Conservation (phyloP, 2,113 vertebrate genomes). For the Pelecanus crispus region DNA sequence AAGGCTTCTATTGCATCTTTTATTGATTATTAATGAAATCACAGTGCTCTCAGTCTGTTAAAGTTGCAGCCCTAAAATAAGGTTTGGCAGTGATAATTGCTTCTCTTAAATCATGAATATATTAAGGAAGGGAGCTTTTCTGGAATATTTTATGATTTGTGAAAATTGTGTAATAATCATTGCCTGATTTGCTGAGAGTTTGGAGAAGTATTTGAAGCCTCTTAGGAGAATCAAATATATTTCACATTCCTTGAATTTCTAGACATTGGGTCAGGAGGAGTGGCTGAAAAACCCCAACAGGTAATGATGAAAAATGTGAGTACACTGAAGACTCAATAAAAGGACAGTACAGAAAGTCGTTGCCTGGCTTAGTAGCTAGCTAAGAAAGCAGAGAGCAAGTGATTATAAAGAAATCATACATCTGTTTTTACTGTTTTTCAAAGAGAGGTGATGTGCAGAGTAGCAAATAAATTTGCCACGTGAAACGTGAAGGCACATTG, state of each 20-base stretch:
- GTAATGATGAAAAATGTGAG: not conserved
- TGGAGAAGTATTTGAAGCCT: not conserved
- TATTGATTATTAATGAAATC: constrained; percentile 49
- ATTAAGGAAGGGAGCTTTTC: not conserved
- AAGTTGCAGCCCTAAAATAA: constrained; percentile 30
- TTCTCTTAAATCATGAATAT: constrained; percentile 3
- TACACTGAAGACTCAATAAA: not conserved
- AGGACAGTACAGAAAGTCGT: not conserved
- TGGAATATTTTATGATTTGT: not conserved
- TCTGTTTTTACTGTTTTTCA: not conserved
- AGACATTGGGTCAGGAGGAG: not conserved
- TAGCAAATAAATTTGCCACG: not conserved
- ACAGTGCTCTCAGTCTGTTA: not conserved
- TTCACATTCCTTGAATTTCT: not conserved
- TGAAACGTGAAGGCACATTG: not conserved
- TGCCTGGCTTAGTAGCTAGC: not conserved
- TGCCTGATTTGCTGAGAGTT: not conserved
- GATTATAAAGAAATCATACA: not conserved
- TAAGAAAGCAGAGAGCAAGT: not conserved
- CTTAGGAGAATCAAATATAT: not conserved
- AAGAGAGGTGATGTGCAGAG: not conserved
- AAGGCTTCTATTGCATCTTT: constrained; percentile 14
- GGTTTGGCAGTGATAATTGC: not conserved
- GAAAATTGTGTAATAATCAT: not conserved
- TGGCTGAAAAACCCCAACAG: not conserved